Conservation (phyloP, 2,113 vertebrate species). For the Silurus asotus region DNA sequence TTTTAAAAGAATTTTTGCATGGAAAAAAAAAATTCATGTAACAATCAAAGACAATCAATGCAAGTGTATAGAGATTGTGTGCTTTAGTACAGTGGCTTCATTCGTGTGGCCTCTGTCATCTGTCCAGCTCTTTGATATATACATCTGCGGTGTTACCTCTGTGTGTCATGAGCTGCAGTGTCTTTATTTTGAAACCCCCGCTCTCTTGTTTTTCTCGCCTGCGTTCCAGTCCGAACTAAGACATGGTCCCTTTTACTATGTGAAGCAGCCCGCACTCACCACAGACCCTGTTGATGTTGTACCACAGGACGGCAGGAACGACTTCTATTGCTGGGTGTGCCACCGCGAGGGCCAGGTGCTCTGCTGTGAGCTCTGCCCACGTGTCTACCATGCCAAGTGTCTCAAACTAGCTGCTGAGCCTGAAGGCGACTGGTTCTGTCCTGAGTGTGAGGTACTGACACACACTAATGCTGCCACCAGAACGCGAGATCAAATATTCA, state of each 20-base stretch:
- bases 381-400: slow-evolving; percentile 99
- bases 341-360: slow-evolving; percentile 99
- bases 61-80: background rate
- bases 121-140: background rate
- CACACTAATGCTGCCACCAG: slow-evolving; percentile 2
- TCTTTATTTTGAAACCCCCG: slow-evolving; percentile 83
- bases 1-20: background rate
- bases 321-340: slow-evolving; percentile 99
- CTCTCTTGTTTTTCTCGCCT: slow-evolving; percentile 91
- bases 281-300: slow-evolving; percentile 99
- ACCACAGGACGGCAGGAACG: slow-evolving; percentile 92
- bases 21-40: background rate
- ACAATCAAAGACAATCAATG: background rate
- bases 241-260: slow-evolving; percentile 99
- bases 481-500: background rate
- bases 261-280: slow-evolving; percentile 94
- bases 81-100: background rate
- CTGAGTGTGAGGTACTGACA: slow-evolving; percentile 94
- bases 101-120: background rate
- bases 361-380: slow-evolving; percentile 99
- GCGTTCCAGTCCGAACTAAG: slow-evolving; percentile 99
- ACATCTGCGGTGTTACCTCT: slow-evolving; percentile 47
- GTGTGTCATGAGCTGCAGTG: slow-evolving; percentile 58
- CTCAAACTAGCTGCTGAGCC: slow-evolving; percentile 99
- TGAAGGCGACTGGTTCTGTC: slow-evolving; percentile 99